phyloP scores from a whole-genome alignment of 2,888 invertebrate species.

The Coenonympha glycerion region DNA sequence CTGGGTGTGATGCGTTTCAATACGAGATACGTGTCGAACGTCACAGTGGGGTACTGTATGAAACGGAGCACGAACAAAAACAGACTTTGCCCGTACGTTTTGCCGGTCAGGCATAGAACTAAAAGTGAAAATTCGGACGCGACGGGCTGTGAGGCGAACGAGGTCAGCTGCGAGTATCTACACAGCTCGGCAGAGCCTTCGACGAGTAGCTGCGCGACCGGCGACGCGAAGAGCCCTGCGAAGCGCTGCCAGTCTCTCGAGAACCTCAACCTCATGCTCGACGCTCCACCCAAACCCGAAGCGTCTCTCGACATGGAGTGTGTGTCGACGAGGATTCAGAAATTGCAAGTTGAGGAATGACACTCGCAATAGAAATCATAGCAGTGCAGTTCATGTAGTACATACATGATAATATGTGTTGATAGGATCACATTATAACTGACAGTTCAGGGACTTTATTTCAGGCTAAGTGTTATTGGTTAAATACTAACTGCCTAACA shows the following conservation, averaged over 20 bases:
- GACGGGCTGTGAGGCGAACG: conserved; percentile 52
- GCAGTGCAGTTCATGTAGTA: conserved; percentile 6
- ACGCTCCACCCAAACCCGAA: conserved; percentile 49
- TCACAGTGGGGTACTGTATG: conserved; percentile 78
- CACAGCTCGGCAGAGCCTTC: conserved; percentile 59
- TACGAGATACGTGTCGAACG: conserved; percentile 78
- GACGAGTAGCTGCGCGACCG: conserved; percentile 59
- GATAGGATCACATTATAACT: neutral
- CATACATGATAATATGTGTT: conserved; percentile 11
- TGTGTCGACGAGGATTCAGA: conserved; percentile 78
- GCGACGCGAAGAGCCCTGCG: conserved; percentile 53
- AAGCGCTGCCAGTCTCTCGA: conserved; percentile 79
- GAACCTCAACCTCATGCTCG: conserved; percentile 67
- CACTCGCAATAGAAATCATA: conserved; percentile 29
- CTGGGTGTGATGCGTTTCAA: conserved; percentile 74
- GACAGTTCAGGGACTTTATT: neutral
- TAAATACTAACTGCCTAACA: too few relatives aligned
- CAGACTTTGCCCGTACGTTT: conserved; percentile 76
- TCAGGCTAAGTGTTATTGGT: too few relatives aligned
- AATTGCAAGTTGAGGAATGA: conserved; percentile 78
- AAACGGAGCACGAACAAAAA: conserved; percentile 70
- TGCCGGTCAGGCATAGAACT: conserved; percentile 76
- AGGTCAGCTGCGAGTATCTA: conserved; percentile 51
- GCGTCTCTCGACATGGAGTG: conserved; percentile 76
- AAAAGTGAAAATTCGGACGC: conserved; percentile 79